A percentile compares a stretch with the other conserved stretches of the same genome.
phyloP scores from a whole-genome alignment of 2,797 vertebrate species.

The Cryptoprocta ferox region DNA sequence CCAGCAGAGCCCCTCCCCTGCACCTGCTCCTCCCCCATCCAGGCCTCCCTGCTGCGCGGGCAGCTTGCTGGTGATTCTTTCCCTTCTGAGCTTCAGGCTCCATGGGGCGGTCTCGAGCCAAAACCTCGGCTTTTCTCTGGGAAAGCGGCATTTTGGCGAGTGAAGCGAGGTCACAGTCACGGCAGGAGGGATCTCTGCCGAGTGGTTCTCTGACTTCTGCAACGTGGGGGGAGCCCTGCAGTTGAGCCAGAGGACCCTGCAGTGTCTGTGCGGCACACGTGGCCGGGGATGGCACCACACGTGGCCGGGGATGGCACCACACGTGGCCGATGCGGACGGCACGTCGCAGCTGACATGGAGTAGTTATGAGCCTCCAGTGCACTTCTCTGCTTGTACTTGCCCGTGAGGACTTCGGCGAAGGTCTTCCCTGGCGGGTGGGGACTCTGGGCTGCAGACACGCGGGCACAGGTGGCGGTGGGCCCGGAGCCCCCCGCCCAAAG shows the following conservation, averaged over 20 bases:
- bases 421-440: neutral
- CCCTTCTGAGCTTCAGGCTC: constrained; percentile 25
- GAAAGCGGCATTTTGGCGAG: neutral
- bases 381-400: neutral
- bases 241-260: neutral
- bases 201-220: neutral
- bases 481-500: fast-evolving
- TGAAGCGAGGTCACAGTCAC: constrained; percentile 29
- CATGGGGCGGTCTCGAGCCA: constrained; percentile 52
- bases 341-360: neutral
- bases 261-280: too few relatives aligned
- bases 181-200: neutral
- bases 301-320: neutral
- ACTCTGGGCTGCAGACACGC: neutral
- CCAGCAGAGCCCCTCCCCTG: neutral
- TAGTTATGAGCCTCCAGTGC: neutral
- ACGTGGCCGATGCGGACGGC: fast-evolving
- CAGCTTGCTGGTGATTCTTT: neutral
- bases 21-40: neutral
- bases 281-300: neutral
- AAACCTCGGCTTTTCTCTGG: constrained; percentile 52
- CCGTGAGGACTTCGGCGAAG: fast-evolving
- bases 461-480: neutral
- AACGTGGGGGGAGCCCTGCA: fast-evolving
- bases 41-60: neutral